phyloP scores from a whole-genome alignment of 2,113 vertebrate species.

The Rhadina sibilatrix region DNA sequence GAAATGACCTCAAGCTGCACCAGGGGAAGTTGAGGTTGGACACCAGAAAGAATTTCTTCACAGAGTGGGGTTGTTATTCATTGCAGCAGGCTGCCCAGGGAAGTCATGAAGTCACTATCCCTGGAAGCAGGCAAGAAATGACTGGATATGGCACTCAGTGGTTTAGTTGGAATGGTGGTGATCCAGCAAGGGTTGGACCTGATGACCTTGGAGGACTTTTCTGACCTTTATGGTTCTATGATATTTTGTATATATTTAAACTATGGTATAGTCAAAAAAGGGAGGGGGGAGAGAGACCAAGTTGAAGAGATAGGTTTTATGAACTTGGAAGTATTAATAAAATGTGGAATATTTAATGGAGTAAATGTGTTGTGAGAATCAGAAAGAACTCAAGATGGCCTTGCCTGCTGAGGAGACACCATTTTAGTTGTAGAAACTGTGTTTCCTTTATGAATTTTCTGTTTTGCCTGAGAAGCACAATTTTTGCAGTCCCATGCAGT shows the following conservation, averaged over 20 bases:
- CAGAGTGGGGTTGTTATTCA: too few relatives aligned
- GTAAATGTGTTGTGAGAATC: background rate
- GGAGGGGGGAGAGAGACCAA: rapidly evolving
- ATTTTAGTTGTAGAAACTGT: background rate
- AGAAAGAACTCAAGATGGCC: background rate
- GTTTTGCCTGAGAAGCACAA: background rate
- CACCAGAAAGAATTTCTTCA: background rate
- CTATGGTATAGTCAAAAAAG: rapidly evolving
- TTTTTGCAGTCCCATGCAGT: background rate
- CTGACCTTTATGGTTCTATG: background rate
- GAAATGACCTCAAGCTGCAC: background rate
- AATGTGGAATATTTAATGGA: background rate
- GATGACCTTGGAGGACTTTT: background rate
- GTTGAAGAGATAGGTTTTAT: background rate
- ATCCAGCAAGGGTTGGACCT: background rate
- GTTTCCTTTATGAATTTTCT: background rate
- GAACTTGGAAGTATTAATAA: background rate
- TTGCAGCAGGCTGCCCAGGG: background rate
- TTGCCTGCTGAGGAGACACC: background rate
- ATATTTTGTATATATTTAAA: background rate
- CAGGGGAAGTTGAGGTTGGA: background rate
- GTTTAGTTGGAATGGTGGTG: background rate
- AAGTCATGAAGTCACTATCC: background rate
- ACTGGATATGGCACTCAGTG: background rate
- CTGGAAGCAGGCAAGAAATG: background rate